phyloP scores from a whole-genome alignment of 1,140 invertebrate species.

The Venturia canescens region DNA sequence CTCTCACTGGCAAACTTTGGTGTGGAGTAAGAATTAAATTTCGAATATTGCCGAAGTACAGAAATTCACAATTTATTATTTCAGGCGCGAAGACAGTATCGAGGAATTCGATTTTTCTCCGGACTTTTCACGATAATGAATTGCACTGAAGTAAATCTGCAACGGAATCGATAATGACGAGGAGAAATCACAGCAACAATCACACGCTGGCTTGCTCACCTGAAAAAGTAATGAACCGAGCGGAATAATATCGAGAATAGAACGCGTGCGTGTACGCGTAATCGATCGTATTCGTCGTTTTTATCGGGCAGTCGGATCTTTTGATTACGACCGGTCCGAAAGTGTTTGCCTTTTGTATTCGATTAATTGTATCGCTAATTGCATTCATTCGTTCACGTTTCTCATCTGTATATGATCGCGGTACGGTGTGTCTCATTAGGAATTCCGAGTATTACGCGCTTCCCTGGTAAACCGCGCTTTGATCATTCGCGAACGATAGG shows the following conservation, averaged over 20 bases:
- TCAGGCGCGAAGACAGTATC: no score
- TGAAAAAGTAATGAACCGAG: neutral
- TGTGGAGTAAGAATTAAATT: no score
- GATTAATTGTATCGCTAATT: slow-evolving; percentile 34
- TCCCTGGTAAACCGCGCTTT: slow-evolving; percentile 28
- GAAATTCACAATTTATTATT: no score
- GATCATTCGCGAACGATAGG: slow-evolving; percentile 19
- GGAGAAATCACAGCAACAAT: no score
- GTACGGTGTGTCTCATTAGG: slow-evolving; percentile 24
- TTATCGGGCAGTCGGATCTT: neutral
- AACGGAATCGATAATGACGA: no score
- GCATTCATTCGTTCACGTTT: slow-evolving; percentile 41
- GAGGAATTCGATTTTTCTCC: no score
- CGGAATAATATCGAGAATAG: slow-evolving; percentile 2
- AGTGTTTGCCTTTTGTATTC: slow-evolving; percentile 29
- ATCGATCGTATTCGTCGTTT: slow-evolving; percentile 9
- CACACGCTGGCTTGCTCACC: no score
- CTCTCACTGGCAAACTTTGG: no score
- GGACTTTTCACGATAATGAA: no score
- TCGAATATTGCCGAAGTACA: no score
- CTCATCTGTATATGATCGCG: slow-evolving; percentile 1
- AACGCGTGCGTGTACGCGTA: neutral
- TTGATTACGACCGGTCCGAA: slow-evolving; percentile 9
- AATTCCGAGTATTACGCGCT: slow-evolving; percentile 36
- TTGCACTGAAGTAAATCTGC: no score